These are phyloP conservation scores for Globia sparganii DNA, from an alignment of 2,888 invertebrate species.

Conservation along the genomic window DNA sequence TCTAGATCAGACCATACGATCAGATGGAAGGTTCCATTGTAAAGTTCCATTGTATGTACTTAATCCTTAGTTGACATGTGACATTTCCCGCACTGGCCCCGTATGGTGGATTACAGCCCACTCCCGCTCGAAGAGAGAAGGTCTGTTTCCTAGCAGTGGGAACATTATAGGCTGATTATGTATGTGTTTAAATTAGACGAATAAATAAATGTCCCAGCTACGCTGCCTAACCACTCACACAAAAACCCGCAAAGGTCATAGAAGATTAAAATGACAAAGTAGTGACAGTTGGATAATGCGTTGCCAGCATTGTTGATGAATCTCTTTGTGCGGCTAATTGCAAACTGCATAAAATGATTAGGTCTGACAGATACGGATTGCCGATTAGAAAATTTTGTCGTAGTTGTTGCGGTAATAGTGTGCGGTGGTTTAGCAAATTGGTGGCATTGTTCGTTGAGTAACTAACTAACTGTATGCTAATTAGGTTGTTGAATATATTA, in stretches of 20 bases:
- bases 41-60: background rate
- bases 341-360: conserved; percentile 53
- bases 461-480: conserved; percentile 27
- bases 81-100: background rate
- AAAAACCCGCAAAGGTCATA: conserved; percentile 6
- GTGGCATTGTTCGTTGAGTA: conserved; percentile 37
- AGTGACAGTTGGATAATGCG: conserved; percentile 24
- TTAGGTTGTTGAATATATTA: conserved; percentile 11
- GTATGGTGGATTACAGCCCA: background rate
- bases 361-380: conserved; percentile 31
- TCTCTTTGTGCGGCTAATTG: conserved; percentile 53
- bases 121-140: background rate
- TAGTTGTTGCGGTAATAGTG: conserved; percentile 25
- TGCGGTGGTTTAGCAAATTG: conserved; percentile 38
- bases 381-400: conserved; percentile 48
- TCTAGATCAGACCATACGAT: background rate
- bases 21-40: background rate
- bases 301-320: conserved; percentile 34
- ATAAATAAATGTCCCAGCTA: background rate
- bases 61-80: background rate
- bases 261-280: conserved; percentile 39
- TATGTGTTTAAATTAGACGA: conserved; percentile 3
- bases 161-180: background rate
- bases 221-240: background rate
- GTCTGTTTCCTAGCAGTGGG: background rate